Conservation (phyloP, 2,113 vertebrate genomes). For the Oncorhynchus mykiss region DNA sequence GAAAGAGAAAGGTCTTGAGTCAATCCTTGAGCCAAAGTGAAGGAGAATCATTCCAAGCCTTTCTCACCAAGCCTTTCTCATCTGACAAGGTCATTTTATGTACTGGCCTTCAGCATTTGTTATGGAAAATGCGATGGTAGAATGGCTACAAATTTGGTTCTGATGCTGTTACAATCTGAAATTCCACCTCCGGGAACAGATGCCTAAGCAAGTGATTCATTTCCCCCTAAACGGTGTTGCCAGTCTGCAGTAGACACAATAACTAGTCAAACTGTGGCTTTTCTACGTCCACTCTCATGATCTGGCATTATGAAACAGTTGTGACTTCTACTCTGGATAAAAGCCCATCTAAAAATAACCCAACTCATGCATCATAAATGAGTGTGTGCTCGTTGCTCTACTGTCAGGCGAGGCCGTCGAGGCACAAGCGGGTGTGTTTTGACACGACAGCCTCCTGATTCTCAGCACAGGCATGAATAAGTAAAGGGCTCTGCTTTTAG, state of each 20-base stretch:
- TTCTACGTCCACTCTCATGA: background rate
- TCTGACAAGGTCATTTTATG: background rate
- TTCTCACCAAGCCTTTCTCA: conserved; percentile 23
- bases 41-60: conserved; percentile 21
- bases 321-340: conserved; percentile 34
- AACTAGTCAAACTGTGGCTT: background rate
- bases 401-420: conserved; percentile 50
- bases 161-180: background rate
- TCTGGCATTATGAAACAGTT: conserved; percentile 27
- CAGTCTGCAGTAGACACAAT: background rate
- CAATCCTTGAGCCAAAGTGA: conserved; percentile 13
- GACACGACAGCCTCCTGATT: conserved; percentile 49
- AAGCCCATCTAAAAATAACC: conserved; percentile 69
- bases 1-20: background rate
- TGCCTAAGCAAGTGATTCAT: background rate
- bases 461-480: conserved; percentile 69
- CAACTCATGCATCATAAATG: conserved; percentile 70
- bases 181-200: background rate
- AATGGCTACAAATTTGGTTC: background rate
- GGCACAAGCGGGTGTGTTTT: conserved; percentile 47
- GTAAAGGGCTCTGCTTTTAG: conserved; percentile 64
- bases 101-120: background rate
- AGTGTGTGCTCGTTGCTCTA: conserved; percentile 41
- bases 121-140: background rate
- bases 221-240: background rate